Conservation (phyloP, 2,113 vertebrate species). For the Xerus inauris region DNA sequence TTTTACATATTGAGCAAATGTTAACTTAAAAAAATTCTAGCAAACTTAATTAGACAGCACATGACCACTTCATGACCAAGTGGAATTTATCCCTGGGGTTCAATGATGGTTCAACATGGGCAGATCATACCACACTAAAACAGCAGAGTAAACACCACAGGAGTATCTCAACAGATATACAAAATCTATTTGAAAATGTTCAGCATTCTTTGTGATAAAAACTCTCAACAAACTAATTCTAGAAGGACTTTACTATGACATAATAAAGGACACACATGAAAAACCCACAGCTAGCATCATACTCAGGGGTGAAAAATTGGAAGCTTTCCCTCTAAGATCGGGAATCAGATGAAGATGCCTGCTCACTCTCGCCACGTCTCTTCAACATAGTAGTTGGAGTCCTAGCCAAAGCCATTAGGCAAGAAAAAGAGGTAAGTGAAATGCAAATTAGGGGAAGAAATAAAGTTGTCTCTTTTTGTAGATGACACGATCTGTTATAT, state of each 20-base stretch:
- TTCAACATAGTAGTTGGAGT: neutral
- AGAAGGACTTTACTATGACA: neutral
- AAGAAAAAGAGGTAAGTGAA: neutral
- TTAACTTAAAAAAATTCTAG: neutral
- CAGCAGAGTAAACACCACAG: neutral
- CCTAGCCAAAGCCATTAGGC: neutral
- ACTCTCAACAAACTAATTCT: neutral
- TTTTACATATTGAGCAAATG: neutral
- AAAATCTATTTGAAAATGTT: neutral
- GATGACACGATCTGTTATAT: neutral
- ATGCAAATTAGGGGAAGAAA: neutral
- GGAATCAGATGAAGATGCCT: neutral
- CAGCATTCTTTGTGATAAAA: neutral
- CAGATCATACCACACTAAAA: neutral
- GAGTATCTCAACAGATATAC: neutral
- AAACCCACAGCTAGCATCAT: neutral
- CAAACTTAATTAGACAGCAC: neutral
- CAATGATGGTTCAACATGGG: neutral
- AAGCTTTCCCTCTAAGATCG: neutral
- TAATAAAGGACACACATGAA: neutral
- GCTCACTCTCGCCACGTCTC: neutral
- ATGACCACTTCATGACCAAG: neutral
- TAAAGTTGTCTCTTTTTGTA: neutral
- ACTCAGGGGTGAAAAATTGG: neutral
- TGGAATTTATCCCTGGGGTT: neutral